Evolutionary conservation across 1,140 invertebrate species (phyloP), one percentile per base, ranked within the genome.

Genomic region (Orius insidiosus): DNA sequence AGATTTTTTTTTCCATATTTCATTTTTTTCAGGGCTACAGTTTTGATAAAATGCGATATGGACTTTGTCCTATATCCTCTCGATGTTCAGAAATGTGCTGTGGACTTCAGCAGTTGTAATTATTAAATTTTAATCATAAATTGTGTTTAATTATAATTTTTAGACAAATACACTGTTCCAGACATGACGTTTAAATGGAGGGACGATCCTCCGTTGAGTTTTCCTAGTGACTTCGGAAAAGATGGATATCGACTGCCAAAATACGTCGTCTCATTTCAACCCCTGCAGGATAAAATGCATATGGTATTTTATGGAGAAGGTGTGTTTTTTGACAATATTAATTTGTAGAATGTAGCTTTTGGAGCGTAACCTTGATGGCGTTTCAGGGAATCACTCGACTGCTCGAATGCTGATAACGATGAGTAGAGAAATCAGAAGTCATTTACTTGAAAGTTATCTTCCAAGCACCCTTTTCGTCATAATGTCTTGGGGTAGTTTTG

Each of bases 401-500:
- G 70, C 70, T 10, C 57, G 71, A 18, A 57, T 73, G 34, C 60
- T 67, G 49, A 72, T 75, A 37, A 70, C 64, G 45, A 58, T 75
- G 47, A 71, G 70, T 10, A 54, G 72, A 13, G 71, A 73, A 55
- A 59, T 74, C 1, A 60, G 70, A 18, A 69, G 70, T 45, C 72
- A 75, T 50, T 58, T 75, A 1, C 56, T 75, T 18, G 73, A 75
- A 55, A 74, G 70, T 47, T 76, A 75, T 53, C 56, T 76, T 7
- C 74, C 74, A 0, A 73, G 69, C 6, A 69, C 70, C 2, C 55
- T 76, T 30, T 75, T 76, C 52, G 71, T 75, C 19, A 69, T 74
- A 51, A 74, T 76, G 52, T 74, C 71, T 1, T 76, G 74, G 73
- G 69, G 74, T 39, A 72, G 71, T 38, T 75, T 76, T 57, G 68